These are phyloP conservation scores for Micromussa lordhowensis DNA, from an alignment of 92 coral and sea anemone species.

Conservation along the genomic window DNA sequence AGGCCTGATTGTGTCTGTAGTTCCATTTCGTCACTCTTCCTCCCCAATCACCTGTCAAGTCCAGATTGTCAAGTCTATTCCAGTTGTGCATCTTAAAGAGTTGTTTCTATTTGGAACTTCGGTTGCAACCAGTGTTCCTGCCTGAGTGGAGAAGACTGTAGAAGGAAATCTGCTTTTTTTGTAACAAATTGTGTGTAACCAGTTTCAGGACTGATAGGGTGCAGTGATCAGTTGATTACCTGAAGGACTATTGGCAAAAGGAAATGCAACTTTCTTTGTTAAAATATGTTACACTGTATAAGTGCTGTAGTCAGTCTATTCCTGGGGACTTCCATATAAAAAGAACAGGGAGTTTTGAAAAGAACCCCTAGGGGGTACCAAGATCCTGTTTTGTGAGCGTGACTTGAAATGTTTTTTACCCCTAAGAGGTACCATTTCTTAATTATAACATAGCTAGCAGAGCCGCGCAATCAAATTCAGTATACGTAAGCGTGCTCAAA, in stretches of 20 bases:
- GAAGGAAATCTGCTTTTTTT: background rate
- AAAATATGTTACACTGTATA: too few species aligned
- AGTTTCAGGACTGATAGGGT: background rate
- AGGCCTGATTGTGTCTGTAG: conserved; percentile 34
- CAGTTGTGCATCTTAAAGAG: conserved; percentile 49
- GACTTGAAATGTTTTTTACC: too few species aligned
- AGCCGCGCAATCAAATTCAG: too few species aligned
- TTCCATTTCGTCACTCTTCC: conserved; percentile 2
- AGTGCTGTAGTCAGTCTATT: too few species aligned
- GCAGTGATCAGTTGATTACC: background rate
- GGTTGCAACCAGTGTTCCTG: conserved; percentile 45
- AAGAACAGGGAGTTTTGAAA: too few species aligned
- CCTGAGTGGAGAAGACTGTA: background rate
- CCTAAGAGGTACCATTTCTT: too few species aligned
- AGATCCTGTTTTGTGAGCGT: too few species aligned
- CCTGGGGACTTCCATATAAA: too few species aligned
- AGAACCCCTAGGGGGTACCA: too few species aligned
- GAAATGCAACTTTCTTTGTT: background rate
- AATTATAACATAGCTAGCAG: too few species aligned
- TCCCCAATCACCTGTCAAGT: background rate
- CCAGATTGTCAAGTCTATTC: conserved; percentile 9
- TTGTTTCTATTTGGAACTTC: conserved; percentile 29
- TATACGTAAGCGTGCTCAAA: too few species aligned
- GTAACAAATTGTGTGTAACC: background rate
- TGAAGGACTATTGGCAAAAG: background rate